Evolutionary conservation across 2,797 vertebrate species (phyloP).

Genomic region (Heteromormyrus szaboi): DNA sequence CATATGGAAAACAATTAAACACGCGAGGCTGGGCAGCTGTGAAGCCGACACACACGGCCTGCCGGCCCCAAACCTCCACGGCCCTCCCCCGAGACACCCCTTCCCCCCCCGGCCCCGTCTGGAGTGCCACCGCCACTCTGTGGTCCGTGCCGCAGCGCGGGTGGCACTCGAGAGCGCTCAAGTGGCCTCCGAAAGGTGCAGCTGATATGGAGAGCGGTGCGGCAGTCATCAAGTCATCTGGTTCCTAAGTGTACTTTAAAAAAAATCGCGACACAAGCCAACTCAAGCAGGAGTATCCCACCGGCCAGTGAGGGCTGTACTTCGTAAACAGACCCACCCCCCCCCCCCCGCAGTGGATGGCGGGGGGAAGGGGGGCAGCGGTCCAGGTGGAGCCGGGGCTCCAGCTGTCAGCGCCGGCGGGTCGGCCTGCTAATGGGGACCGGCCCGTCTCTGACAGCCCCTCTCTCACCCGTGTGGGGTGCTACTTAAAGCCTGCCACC

Average conservation of each 20-base stretch:
- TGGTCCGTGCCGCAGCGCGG: neutral
- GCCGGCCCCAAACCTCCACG: neutral
- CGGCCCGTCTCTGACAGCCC: constrained; percentile 54
- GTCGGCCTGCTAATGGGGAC: constrained; percentile 67
- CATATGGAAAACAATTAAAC: neutral
- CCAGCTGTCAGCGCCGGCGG: constrained; percentile 65
- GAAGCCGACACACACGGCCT: neutral
- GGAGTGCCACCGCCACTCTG: neutral
- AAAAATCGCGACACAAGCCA: neutral
- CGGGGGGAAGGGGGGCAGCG: constrained; percentile 9
- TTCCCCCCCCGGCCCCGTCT: too few species aligned
- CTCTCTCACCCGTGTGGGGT: constrained; percentile 32
- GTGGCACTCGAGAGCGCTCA: neutral
- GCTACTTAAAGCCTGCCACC: constrained; percentile 46
- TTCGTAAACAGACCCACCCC: neutral
- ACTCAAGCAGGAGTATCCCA: neutral
- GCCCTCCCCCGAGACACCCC: neutral
- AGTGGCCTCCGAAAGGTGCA: neutral
- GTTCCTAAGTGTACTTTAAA: neutral
- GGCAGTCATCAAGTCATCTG: too few species aligned
- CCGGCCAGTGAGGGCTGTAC: neutral
- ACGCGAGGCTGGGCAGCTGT: neutral
- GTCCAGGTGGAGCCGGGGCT: constrained; percentile 48
- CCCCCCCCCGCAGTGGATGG: neutral
- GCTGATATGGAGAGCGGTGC: neutral